Evolutionary conservation across 2,797 vertebrate species (phyloP), one percentile per base, ranked within the genome.

Genomic region (Acridotheres tristis): DNA sequence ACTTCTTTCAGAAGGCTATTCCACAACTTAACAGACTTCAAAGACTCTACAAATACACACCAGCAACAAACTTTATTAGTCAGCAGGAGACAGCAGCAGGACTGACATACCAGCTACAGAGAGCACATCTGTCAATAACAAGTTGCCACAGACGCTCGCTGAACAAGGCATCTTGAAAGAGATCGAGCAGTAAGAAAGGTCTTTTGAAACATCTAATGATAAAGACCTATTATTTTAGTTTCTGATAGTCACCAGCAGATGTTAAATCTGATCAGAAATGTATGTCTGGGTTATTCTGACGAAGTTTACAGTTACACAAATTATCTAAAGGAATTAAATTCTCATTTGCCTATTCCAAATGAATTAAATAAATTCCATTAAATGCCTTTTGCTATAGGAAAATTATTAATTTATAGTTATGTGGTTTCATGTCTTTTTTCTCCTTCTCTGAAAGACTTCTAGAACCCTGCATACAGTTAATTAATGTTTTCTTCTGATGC

Each of bases 71-170:
- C 91, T 93, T 91, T 85, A 95, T 84, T 89, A 96, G 83, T 54
- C 95, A 91, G 95, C 88, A 58, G 95, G 91, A 88, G 80, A 54
- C 15, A 96, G 22, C 91, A 94, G 89, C 95, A 94, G 93, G 95
- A 88, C 57, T 84, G 93, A 91, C 88, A 91, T 9, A 90, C 25
- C 85, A 86, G 88, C 83, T 79, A 92, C 7, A 16, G 91, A 90
- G 45, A 93, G 77, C 96, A 94, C 91, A 95, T 93, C 94, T 95
- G 93, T 83, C 95, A 93, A 54, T 82, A 95, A 82, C 66, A 71
- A 74, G 91, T 91, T 96, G 88, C 85, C 74, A 76, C 63, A 76
- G 77, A 88, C 0, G 0, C 45, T 71, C 72, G 82, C 80, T 87
- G 67, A 91, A 94, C 4, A 18, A 90, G 77, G 65, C 32, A 84